Conservation (phyloP, 2,888 invertebrate genomes). For the Matsumyia berberina region DNA sequence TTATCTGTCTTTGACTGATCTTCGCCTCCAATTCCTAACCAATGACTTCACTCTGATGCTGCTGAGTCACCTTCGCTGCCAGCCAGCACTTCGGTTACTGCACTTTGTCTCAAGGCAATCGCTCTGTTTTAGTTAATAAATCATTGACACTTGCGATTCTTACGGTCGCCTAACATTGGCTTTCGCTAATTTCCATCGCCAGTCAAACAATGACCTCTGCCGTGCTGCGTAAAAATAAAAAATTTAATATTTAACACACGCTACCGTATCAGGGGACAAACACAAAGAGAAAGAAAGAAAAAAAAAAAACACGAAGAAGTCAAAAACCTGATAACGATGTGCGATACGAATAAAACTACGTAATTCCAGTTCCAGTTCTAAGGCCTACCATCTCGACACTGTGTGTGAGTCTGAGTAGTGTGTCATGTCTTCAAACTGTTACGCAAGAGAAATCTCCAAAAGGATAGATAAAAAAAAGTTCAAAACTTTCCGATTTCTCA, state of each 20-base stretch:
- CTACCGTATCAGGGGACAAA: constrained; percentile 32
- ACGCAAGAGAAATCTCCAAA: not conserved
- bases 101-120: not conserved
- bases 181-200: constrained; percentile 18
- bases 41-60: not conserved
- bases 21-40: not conserved
- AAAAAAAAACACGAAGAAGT: constrained; percentile 21
- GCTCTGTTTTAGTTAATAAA: not conserved
- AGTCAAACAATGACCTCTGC: constrained; percentile 21
- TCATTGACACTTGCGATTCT: constrained; percentile 16
- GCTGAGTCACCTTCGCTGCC: constrained; percentile 1
- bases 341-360: constrained; percentile 27
- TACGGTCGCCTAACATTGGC: constrained; percentile 1
- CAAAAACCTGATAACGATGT: constrained; percentile 65
- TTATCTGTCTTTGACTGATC: too few species aligned
- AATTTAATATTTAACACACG: constrained; percentile 52
- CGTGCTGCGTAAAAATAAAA: not conserved
- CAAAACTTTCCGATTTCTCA: not conserved
- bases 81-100: not conserved
- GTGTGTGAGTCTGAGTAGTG: not conserved
- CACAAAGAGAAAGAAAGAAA: not conserved
- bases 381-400: constrained; percentile 17
- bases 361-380: constrained; percentile 29
- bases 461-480: constrained; percentile 19
- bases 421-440: too few species aligned